Evolutionary conservation across 2,888 invertebrate species (phyloP), one percentile per base, ranked within the genome.

Genomic region (Drosophila monieri): DNA sequence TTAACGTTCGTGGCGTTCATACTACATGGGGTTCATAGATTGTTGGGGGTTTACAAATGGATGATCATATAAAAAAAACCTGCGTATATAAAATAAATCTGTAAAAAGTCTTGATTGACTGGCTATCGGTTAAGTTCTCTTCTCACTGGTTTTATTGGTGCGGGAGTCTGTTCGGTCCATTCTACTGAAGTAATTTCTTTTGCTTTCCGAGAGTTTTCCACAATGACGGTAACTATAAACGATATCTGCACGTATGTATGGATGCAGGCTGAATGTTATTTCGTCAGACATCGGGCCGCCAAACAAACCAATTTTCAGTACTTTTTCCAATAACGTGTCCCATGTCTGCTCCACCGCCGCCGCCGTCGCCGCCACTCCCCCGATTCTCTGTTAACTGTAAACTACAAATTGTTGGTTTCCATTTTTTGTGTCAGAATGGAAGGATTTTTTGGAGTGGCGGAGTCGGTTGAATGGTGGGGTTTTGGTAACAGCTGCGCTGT

Each of bases 281-380:
- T 73, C 69, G 44, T 58, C 81, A 85, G 81, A 81, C 85, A 81
- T 85, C 67, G 77, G 76, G 76, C 74, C 83, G 74, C 88, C 81
- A 81, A 81, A 81, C 81, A 81, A 81, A 87, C 88, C 81, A 87
- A 87, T 81, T 81, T 81, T 87, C 71, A 65, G 70, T 74, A 69
- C 85, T 85, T 87, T 35, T 78, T 77, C 57, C 78, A 87, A 85
- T 78, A 81, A 69, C 68, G 53, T 71, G 62, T 64, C 62, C 62
- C 72, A 46, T 49, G 43, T 51, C 35, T n/a, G 35, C 35, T 14
- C 14, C 35, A 23, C 25, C 49, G 32, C 21, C 15, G 10, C 49
- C 35, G n/a, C 37, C 10, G 1, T 1, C 3, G 0, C 25, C 23
- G n/a, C 21, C 18, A 14, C 32, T n/a, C 6, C 65, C 21, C 25